Conservation (phyloP, 2,888 invertebrate genomes). For the Vanessa cardui region DNA sequence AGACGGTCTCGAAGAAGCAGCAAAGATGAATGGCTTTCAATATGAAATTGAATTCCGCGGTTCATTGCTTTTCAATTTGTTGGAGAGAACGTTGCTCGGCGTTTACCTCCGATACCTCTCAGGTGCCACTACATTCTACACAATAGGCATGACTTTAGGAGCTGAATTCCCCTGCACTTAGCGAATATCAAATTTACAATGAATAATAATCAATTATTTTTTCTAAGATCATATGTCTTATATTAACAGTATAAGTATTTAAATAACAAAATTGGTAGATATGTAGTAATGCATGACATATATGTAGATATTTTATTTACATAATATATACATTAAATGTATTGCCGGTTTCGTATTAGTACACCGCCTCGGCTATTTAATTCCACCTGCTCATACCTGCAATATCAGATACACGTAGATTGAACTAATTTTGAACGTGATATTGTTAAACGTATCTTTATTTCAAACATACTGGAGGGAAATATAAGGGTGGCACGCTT, state of each 20-base stretch:
- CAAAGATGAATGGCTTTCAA: constrained; percentile 85
- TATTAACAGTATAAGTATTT: background rate
- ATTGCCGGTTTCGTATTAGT: background rate
- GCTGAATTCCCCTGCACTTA: constrained; percentile 2
- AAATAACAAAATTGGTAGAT: no score
- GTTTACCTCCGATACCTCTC: constrained; percentile 68
- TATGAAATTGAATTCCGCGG: constrained; percentile 87
- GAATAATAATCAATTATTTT: background rate
- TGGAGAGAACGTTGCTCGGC: constrained; percentile 74
- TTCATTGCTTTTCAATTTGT: constrained; percentile 86
- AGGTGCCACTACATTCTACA: constrained; percentile 55
- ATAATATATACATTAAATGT: background rate
- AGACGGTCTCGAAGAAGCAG: constrained; percentile 76
- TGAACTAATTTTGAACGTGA: constrained; percentile 70
- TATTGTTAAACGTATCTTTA: constrained; percentile 75
- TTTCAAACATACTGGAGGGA: constrained; percentile 65
- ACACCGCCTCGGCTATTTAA: constrained; percentile 24
- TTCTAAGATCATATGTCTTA: no score
- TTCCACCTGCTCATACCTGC: constrained; percentile 37
- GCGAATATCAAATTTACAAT: constrained; percentile 8
- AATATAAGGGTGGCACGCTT: constrained; percentile 41
- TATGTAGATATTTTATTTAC: no score
- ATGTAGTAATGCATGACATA: no score
- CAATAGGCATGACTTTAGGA: constrained; percentile 17
- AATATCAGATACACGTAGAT: constrained; percentile 49